These are phyloP conservation scores for Tetrao urogallus DNA, from an alignment of 2,113 vertebrate species.

Conservation along the genomic window DNA sequence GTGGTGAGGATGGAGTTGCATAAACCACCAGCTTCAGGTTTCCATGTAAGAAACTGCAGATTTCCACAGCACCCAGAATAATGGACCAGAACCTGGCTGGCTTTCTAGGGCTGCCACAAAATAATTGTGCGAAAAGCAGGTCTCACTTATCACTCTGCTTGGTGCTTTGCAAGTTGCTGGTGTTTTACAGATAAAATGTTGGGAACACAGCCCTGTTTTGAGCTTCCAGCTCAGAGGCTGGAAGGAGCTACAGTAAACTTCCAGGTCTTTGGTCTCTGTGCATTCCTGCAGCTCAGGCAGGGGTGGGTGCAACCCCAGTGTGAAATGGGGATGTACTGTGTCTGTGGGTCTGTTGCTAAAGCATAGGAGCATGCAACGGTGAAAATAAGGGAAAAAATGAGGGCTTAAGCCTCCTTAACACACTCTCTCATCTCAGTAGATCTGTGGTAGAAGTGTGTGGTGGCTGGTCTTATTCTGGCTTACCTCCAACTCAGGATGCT, in stretches of 20 bases:
- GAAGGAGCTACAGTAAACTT: background rate
- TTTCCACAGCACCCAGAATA: background rate
- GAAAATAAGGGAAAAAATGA: background rate
- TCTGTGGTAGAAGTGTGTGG: background rate
- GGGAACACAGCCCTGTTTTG: background rate
- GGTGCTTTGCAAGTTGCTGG: background rate
- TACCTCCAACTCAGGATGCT: background rate
- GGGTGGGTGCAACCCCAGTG: background rate
- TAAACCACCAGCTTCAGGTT: background rate
- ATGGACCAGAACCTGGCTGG: rapidly evolving
- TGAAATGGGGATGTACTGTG: background rate
- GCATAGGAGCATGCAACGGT: background rate
- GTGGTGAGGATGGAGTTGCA: background rate
- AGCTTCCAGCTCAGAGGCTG: rapidly evolving
- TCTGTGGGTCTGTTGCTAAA: background rate
- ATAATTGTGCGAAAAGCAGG: background rate
- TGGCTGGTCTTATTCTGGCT: background rate
- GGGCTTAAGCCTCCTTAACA: background rate
- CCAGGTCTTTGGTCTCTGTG: rapidly evolving
- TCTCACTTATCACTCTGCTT: background rate
- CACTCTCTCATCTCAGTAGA: background rate
- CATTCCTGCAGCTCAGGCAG: background rate
- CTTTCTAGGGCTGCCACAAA: background rate
- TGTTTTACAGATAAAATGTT: background rate
- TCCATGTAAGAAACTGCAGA: background rate